Base-by-base conservation (phyloP, 2,113 vertebrate species). In the Apodemus speciosus region DNA sequence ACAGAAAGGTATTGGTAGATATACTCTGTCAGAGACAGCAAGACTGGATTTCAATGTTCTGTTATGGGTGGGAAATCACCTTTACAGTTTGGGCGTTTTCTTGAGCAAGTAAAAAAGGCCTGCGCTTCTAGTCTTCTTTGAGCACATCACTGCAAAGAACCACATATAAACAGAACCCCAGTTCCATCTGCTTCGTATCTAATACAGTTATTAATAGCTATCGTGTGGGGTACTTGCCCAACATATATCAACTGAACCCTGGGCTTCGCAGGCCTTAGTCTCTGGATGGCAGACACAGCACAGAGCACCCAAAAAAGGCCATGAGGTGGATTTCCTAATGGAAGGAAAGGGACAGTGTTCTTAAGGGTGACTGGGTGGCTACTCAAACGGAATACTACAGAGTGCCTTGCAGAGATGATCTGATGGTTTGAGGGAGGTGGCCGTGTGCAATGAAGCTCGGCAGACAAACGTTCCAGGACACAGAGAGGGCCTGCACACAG, bases 191-290 rank as follows among this genome's bases (percentile, higher is more conserved):
- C 2, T 46, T 90, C 90, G 66, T 71, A 35, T 40, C 30, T 88
- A 92, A 83, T 38, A 43, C 23, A 86, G 90, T 85, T 93, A 95
- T 72, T 80, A 77, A 89, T 9, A 76, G 38, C 25, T 46, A 92
- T 68, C 7, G 49, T 66, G 30, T 9, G 23, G n/a, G 75, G 13
- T 25, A 85, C 46, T 83, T 81, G 58, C 14, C 60, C 23, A 30
- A 21, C 77, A 62, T 32, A 3, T 38, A 88, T 21, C 75, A 81
- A 35, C 18, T 15, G 43, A 75, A 51, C 25, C 46, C 68, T 75
- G 13, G 38, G 4, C 11, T 11, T 40, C 43, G 40, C 20, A 46
- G 72, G 68, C 40, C 80, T 23, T 66, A n/a, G 20, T 73, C 20
- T 43, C 72, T 60, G 68, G 21, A 69, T 20, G 6, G 16, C 23